Evolutionary conservation across 2,113 vertebrate genomes (phyloP).

Genomic region (Scopus umbretta): DNA sequence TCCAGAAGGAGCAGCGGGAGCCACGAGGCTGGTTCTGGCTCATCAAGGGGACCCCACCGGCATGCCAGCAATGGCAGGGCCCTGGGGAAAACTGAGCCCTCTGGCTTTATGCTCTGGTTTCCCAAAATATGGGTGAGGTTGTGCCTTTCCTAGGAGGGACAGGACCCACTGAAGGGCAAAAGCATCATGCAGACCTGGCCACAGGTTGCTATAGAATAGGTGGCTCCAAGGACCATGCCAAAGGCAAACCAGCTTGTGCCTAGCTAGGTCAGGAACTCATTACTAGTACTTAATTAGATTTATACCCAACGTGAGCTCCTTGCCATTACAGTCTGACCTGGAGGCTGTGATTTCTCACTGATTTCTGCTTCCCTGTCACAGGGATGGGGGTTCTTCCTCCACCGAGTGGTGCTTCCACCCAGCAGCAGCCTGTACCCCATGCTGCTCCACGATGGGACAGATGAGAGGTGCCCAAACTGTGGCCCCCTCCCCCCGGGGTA

Average conservation of each 20-base stretch:
- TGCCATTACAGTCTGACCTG: background rate
- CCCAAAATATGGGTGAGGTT: background rate
- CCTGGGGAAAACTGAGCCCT: background rate
- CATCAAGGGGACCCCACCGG: background rate
- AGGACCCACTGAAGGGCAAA: background rate
- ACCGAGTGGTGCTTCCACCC: background rate
- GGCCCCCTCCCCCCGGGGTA: background rate
- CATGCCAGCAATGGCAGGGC: background rate
- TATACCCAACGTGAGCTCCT: background rate
- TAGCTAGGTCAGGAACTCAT: background rate
- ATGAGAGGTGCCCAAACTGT: background rate
- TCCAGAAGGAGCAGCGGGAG: background rate
- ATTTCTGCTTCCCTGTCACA: background rate
- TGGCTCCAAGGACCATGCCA: fast-evolving
- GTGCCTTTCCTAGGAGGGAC: background rate
- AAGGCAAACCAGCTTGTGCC: background rate
- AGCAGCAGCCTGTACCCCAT: background rate
- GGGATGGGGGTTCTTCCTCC: background rate
- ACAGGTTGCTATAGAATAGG: background rate
- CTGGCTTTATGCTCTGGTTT: background rate
- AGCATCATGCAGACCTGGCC: fast-evolving
- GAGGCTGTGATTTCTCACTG: background rate
- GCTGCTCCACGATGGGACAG: background rate
- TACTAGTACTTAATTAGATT: background rate
- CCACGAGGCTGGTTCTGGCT: fast-evolving